A percentile compares a stretch with the other conserved stretches of the same genome.
Conservation (phyloP, 2,797 vertebrate species). For the Zalophus californianus region DNA sequence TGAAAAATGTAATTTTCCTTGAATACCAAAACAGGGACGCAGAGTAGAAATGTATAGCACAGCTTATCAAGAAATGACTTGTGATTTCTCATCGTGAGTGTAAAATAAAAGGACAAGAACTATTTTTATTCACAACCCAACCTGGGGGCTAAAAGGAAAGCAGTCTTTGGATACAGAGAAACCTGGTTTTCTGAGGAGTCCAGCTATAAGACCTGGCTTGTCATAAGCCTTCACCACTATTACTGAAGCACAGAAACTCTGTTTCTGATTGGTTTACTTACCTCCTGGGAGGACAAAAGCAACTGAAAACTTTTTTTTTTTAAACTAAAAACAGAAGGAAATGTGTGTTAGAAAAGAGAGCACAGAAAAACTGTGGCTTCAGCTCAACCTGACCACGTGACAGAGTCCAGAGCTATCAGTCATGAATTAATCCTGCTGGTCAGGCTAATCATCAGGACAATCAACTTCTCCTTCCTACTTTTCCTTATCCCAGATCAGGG, state of each 20-base stretch:
- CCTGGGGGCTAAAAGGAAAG: slow-evolving; percentile 78
- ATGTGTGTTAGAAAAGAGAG: slow-evolving; percentile 74
- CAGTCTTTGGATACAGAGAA: slow-evolving; percentile 68
- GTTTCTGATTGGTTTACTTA: slow-evolving; percentile 77
- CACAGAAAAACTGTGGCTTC: slow-evolving; percentile 82
- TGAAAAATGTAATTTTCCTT: slow-evolving; percentile 75
- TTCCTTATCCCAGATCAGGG: slow-evolving; percentile 64
- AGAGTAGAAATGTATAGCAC: slow-evolving; percentile 82
- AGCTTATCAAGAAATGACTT: slow-evolving; percentile 76
- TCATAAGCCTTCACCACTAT: slow-evolving; percentile 32
- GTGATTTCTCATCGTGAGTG: slow-evolving; percentile 75
- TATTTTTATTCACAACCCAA: slow-evolving; percentile 83
- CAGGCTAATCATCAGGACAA: slow-evolving; percentile 81
- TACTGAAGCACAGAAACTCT: slow-evolving; percentile 15
- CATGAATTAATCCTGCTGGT: slow-evolving; percentile 71
- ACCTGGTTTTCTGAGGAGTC: slow-evolving; percentile 58
- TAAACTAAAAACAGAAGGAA: slow-evolving; percentile 67
- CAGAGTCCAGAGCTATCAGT: slow-evolving; percentile 73
- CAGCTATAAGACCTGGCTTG: slow-evolving; percentile 11
- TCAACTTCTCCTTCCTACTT: slow-evolving; percentile 74
- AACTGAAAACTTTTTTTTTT: slow-evolving; percentile 59
- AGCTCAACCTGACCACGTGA: slow-evolving; percentile 71
- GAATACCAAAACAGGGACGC: slow-evolving; percentile 61
- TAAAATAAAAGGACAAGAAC: slow-evolving; percentile 80
- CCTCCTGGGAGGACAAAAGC: slow-evolving; percentile 77